A percentile compares a stretch with the other conserved stretches of the same genome.
These are phyloP conservation scores for Ceratotherium simum DNA, from an alignment of 2,113 vertebrate species.

Conservation along the genomic window DNA sequence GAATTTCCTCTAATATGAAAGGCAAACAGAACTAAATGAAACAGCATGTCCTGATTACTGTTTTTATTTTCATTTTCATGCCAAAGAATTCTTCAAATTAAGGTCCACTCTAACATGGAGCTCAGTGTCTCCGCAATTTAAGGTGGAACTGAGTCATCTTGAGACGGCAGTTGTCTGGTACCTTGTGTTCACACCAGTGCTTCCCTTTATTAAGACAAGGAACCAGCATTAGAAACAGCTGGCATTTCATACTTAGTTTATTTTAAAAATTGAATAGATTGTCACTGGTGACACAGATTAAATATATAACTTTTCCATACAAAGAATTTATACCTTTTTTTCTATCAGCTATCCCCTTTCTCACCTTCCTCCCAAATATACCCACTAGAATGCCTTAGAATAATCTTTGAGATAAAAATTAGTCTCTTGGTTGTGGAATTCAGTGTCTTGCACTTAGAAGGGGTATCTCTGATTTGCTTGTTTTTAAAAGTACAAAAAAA, in stretches of 20 bases:
- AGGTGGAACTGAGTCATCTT: constrained; percentile 66
- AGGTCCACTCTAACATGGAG: constrained; percentile 50
- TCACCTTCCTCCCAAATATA: not conserved
- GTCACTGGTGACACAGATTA: not conserved
- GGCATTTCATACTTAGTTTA: constrained; percentile 17
- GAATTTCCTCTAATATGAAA: constrained; percentile 86
- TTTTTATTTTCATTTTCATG: constrained; percentile 80
- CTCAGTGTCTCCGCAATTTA: constrained; percentile 65
- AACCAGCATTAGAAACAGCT: not conserved
- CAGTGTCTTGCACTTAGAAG: not conserved
- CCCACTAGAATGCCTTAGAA: not conserved
- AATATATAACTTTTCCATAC: not conserved
- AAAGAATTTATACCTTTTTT: not conserved
- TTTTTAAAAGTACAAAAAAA: constrained; percentile 4
- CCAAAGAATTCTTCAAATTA: constrained; percentile 80
- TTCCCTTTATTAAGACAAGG: constrained; percentile 14
- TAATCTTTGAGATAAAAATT: constrained; percentile 42
- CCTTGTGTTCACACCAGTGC: not conserved
- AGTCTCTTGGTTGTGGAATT: not conserved
- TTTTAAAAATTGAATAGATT: constrained; percentile 49
- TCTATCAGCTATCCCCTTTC: not conserved
- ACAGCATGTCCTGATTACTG: constrained; percentile 79
- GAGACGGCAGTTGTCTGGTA: not conserved
- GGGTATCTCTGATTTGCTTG: not conserved
- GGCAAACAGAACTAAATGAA: constrained; percentile 85